Evolutionary conservation across 2,113 vertebrate species (phyloP), one percentile per base, ranked within the genome.

Genomic region (Tragelaphus imberbis): DNA sequence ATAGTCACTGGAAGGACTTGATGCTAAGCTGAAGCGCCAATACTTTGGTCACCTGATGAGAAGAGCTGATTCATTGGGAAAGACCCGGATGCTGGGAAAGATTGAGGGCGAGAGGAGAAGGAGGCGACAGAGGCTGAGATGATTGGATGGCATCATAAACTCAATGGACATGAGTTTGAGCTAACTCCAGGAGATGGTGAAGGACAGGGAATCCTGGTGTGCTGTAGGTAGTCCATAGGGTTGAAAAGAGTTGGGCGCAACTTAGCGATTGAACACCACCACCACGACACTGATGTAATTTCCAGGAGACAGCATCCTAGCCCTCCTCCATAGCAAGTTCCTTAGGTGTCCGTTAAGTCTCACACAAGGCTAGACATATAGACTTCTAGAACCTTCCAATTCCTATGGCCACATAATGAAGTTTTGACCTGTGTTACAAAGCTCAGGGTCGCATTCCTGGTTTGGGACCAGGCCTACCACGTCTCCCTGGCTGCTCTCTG

Each of bases 241-340:
- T 44, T 6, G 6, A 3, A 44, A 75, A 44, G 71, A 44, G 71
- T 44, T 27, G 40, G 23, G 40, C 23, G 44, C 12, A 13, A 44
- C 23, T 15, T 77, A 44, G 12, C 6, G 1, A 27, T 7, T 44
- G 71, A 77, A 15, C 12, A 77, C 0, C 11, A 75, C 0, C 1
- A 14, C 3, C 71, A 27, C 3, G 0, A 77, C 82, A 3, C 4
- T 7, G 40, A 53, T 5, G 3, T 36, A 53, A 5, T n/a, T 93
- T 95, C n/a, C 40, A 0, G 1, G 9, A 4, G 47, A 9, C 3
- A 0, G 33, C 4, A 0, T 44, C 44, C 40, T 28, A 17, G 44
- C 40, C 4, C 4, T 85, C 33, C 75, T 92, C 30, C 13, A 19
- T 30, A 15, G 25, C 84, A 21, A 0, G 59, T 53, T 89, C 59